Evolutionary conservation across 2,888 invertebrate species (phyloP), one percentile per base, ranked within the genome.

Genomic region (Sminthurinus aureus): DNA sequence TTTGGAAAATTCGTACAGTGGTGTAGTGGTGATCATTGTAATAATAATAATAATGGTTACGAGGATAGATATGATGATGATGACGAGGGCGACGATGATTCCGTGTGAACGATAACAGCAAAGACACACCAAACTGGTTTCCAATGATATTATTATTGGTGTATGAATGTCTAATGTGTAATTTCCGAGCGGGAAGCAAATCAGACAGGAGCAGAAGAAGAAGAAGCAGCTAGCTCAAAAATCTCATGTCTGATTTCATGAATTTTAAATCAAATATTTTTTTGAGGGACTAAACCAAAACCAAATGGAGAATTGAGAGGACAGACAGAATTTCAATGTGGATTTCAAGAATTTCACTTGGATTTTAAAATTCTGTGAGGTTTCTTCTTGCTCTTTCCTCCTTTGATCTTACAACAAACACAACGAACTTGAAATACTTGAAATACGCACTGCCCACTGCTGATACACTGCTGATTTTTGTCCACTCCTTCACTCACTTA

Each of bases 81-180:
- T 38, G 38, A 38, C 38, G 38, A 38, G 1, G 38, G 6, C 6
- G 38, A 38, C 6, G 38, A 38, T 6, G 38, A 38, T 38, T 38
- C 38, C 38, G 38, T 38, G 38, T 38, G 38, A 38, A 38, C 38
- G 38, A 38, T 38, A 38, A 38, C 38, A 38, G 38, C 38, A 38
- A 38, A 38, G 38, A 38, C 38, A 38, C 38, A 58, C 13, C 15
- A 58, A 58, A 58, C 58, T 58, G 58, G 58, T 58, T 58, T 58
- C 58, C 58, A 58, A 58, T 58, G 58, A 58, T 58, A 58, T 58
- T 58, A 58, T 58, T 58, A 58, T 58, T 58, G 58, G 58, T 58
- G 58, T 58, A 15, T 38, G 38, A 38, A 18, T 58, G 58, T 58
- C 4, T 58, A 58, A 58, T 58, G 58, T 58, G 58, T 58, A 58